Evolutionary conservation across 2,888 invertebrate species (phyloP), one percentile per base, ranked within the genome.

Genomic region (Nomada lathburiana): DNA sequence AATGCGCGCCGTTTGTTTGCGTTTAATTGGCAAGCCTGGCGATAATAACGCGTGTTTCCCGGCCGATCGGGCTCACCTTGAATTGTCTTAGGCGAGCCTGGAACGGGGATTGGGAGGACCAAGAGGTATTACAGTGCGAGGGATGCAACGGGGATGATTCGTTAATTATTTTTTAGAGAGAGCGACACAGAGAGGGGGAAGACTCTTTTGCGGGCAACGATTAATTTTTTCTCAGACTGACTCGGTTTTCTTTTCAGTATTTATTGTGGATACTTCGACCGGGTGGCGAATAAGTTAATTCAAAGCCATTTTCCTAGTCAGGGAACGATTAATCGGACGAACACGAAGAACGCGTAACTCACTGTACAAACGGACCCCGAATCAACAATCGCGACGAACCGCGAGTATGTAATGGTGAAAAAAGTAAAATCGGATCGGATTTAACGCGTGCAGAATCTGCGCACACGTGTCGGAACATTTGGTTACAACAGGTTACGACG

Each of bases 21-120:
- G 76, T 85, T 79, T 88, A 88, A 88, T 87, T 88, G 86, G 86
- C 60, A 71, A 76, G 88, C 82, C 82, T 79, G 83, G 77, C 78
- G 81, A 85, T 88, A 80, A 88, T 86, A 86, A 88, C 65, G 65
- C 75, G 85, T 85, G 80, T 83, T 82, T 70, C 63, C 62, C 29
- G 74, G 67, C 47, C 79, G 83, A 86, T 88, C 84, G 82, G 85
- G 88, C 16, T 88, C 83, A 85, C 80, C 36, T 79, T 53, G 72
- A 63, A 88, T 86, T 80, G 84, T 88, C 85, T 86, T 82, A 47
- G 26, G 5, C 74, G 36, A n/a, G 20, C 20, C 36, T 42, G 3
- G 47, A 47, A 20, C 13, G 53, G 20, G 53, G 36, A 0, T 7
- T 36, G 4, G 23, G 11, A 55, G 23, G 9, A 9, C n/a, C n/a